Evolutionary conservation across 2,888 invertebrate genomes (phyloP).

Genomic region (Nemotelus pantherinus): DNA sequence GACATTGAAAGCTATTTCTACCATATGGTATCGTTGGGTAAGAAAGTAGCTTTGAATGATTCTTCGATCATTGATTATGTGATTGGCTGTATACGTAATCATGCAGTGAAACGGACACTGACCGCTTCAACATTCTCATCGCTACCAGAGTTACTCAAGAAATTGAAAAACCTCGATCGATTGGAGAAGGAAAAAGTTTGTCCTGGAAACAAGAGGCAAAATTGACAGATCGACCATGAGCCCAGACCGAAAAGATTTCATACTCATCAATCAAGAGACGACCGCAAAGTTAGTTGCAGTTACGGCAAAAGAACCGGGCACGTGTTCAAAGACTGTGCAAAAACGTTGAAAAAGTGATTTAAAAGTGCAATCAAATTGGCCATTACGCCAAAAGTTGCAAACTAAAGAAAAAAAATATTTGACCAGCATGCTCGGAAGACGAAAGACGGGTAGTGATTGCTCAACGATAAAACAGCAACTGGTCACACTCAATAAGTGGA

Average conservation of each 20-base stretch:
- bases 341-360: conserved; percentile 10
- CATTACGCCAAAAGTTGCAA: conserved; percentile 11
- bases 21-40: background rate
- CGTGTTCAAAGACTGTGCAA: background rate
- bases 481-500: too few species aligned
- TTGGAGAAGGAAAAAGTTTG: conserved; percentile 43
- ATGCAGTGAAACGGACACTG: background rate
- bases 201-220: too few species aligned
- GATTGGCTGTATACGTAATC: background rate
- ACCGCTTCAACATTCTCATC: background rate
- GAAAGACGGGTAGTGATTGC: background rate
- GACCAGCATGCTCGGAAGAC: background rate
- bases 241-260: background rate
- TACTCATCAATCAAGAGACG: too few species aligned
- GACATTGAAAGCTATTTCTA: background rate
- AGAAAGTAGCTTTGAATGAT: background rate
- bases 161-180: background rate
- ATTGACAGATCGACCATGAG: background rate
- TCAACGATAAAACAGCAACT: background rate
- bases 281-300: background rate
- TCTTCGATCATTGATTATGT: background rate
- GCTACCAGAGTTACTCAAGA: background rate
- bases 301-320: background rate
- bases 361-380: conserved; percentile 13
- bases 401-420: background rate